Conservation (phyloP, 2,797 vertebrate genomes). For the Chiropotes sagulatus region DNA sequence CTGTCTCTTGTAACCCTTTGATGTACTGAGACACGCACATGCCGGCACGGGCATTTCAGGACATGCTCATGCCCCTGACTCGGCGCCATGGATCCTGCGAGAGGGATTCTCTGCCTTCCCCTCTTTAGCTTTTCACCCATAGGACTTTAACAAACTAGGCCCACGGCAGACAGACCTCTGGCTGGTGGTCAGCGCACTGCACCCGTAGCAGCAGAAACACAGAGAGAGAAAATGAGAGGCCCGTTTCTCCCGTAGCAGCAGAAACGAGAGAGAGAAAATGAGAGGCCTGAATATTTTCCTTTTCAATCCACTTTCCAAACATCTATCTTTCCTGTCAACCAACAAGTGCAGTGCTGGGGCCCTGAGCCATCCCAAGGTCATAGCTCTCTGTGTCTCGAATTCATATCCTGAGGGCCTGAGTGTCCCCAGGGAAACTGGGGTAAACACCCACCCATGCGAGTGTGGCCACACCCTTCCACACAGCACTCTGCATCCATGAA, state of each 20-base stretch:
- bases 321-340: neutral
- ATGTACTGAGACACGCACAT: rapidly evolving
- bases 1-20: rapidly evolving
- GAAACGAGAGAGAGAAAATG: rapidly evolving
- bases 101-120: neutral
- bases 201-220: rapidly evolving
- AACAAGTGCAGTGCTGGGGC: neutral
- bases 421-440: rapidly evolving
- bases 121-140: rapidly evolving
- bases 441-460: rapidly evolving
- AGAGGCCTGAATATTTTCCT: neutral
- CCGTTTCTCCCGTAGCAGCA: rapidly evolving
- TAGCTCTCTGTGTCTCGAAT: rapidly evolving
- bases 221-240: rapidly evolving
- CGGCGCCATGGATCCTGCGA: rapidly evolving
- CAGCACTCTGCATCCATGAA: neutral
- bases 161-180: rapidly evolving
- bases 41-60: neutral
- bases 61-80: rapidly evolving
- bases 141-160: neutral
- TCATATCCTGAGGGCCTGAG: rapidly evolving
- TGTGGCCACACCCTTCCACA: rapidly evolving
- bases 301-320: neutral
- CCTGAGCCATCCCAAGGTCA: rapidly evolving
- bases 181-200: neutral